Conservation (phyloP, 2,797 vertebrate species). For the Manis crassicaudata region DNA sequence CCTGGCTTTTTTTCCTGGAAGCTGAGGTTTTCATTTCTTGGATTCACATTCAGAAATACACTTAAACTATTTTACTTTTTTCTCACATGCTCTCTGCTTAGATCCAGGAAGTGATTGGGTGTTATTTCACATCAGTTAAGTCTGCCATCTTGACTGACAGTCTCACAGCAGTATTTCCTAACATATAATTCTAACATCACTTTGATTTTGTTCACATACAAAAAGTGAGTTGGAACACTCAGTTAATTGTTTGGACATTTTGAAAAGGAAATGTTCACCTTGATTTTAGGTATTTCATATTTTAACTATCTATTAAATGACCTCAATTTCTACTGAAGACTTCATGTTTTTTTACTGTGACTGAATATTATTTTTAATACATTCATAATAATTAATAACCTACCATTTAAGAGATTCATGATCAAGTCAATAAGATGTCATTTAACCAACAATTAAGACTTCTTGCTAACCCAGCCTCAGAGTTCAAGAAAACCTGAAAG, state of each 20-base stretch:
- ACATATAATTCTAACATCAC: neutral
- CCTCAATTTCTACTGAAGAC: neutral
- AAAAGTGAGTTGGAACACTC: neutral
- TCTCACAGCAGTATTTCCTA: neutral
- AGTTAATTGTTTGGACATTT: neutral
- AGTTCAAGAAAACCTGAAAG: slow-evolving; percentile 40
- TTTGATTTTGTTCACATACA: neutral
- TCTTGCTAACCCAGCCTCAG: neutral
- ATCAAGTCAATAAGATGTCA: neutral
- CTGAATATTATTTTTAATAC: neutral
- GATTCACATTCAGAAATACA: neutral
- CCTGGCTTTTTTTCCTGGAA: slow-evolving; percentile 25
- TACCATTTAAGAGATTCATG: neutral
- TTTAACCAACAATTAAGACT: neutral
- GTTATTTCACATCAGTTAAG: neutral
- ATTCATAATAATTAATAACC: neutral
- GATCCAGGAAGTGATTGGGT: neutral
- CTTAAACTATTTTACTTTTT: slow-evolving; percentile 35
- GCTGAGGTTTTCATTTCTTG: neutral
- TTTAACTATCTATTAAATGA: neutral
- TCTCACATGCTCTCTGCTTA: neutral
- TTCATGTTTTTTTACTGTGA: neutral
- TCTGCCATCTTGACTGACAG: neutral
- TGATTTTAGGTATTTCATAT: slow-evolving; percentile 28
- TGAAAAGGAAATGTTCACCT: slow-evolving; percentile 21